Evolutionary conservation across 2,797 vertebrate genomes (phyloP).

Genomic region (Triplophysa bombifrons): DNA sequence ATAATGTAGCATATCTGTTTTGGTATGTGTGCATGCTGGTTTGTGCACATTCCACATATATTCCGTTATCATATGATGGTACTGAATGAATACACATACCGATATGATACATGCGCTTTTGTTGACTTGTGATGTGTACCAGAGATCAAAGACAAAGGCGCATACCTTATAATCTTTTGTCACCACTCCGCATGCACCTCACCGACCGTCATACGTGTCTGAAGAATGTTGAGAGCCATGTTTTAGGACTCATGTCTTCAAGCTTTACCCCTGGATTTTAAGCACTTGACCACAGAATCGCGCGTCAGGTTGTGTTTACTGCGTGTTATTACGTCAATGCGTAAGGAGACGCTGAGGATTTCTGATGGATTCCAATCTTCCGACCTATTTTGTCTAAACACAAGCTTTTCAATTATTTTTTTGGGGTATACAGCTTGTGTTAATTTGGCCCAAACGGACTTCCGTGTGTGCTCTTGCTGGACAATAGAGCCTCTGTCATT

Average conservation of each 20-base stretch:
- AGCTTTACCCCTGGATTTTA: neutral
- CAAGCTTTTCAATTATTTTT: neutral
- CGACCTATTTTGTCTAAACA: neutral
- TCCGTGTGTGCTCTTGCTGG: neutral
- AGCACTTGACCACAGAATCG: neutral
- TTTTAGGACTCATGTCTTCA: constrained; percentile 7
- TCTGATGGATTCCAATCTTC: neutral
- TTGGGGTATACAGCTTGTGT: neutral
- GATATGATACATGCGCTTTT: neutral
- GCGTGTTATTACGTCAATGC: constrained; percentile 4
- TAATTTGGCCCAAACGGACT: neutral
- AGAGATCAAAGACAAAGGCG: constrained; percentile 13
- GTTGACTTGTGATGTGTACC: neutral
- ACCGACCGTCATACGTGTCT: neutral
- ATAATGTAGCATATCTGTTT: too few relatives aligned
- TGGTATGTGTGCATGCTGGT: too few relatives aligned
- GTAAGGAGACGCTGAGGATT: neutral
- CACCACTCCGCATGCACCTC: constrained; percentile 8
- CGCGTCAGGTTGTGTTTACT: neutral
- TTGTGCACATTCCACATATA: neutral
- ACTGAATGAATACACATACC: neutral
- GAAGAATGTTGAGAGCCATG: neutral
- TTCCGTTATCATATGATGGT: too few relatives aligned
- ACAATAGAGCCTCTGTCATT: constrained; percentile 8
- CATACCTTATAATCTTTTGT: constrained; percentile 25